These are phyloP conservation scores for Mastomys natalensis DNA, from an alignment of 2,113 vertebrate genomes.

Conservation along the genomic window DNA sequence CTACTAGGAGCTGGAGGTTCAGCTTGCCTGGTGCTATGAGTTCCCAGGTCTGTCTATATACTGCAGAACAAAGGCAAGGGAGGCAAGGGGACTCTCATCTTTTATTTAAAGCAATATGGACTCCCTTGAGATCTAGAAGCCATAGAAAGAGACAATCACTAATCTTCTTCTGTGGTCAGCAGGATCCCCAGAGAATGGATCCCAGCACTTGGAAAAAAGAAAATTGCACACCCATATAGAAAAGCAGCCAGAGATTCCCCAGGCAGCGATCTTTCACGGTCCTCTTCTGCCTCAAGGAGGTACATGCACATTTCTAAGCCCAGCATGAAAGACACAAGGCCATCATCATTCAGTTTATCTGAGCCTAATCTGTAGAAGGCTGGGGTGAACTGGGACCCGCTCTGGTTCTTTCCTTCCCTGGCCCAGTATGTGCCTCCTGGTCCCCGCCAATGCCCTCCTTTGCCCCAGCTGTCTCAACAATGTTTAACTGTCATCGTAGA, in stretches of 20 bases:
- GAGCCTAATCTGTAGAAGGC: not conserved
- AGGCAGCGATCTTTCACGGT: not conserved
- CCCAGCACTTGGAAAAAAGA: not conserved
- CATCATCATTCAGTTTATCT: not conserved
- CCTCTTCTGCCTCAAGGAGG: not conserved
- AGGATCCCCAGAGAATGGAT: not conserved
- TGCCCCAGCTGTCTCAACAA: not conserved
- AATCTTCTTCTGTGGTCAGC: constrained; percentile 35
- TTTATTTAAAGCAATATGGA: not conserved
- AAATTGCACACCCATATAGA: not conserved
- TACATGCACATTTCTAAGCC: not conserved
- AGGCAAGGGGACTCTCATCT: not conserved
- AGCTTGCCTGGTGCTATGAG: not conserved
- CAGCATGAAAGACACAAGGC: not conserved
- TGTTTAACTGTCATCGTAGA: fast-evolving
- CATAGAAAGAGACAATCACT: not conserved
- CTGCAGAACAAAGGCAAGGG: too few species aligned
- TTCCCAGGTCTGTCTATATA: not conserved
- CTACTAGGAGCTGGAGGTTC: too few species aligned
- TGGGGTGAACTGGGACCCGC: not conserved
- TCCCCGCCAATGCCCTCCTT: not conserved
- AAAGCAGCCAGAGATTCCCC: not conserved
- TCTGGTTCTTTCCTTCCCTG: not conserved
- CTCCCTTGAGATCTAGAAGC: not conserved
- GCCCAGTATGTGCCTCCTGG: not conserved